A percentile compares a stretch with the other conserved stretches of the same genome.
Evolutionary conservation across 2,888 invertebrate genomes (phyloP).

Genomic region (Lypha dubia): DNA sequence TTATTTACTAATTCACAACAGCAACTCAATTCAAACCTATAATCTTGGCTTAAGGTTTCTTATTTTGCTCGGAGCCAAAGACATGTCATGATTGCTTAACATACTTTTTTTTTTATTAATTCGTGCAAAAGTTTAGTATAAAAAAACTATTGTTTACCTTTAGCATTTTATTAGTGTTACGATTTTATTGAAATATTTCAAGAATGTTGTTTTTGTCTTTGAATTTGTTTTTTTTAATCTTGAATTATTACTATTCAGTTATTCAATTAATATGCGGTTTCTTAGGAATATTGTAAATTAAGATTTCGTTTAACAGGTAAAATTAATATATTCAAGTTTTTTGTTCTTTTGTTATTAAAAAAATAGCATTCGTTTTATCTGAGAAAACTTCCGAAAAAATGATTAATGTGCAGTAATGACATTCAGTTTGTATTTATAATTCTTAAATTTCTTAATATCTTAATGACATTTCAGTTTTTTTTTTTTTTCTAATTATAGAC

Average conservation of each 20-base stretch:
- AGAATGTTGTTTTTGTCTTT: constrained; percentile 42
- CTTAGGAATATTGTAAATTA: neutral
- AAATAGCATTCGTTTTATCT: neutral
- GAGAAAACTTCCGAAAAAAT: neutral
- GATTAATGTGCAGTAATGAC: neutral
- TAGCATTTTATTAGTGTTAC: constrained; percentile 25
- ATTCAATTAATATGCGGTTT: neutral
- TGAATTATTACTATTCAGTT: neutral
- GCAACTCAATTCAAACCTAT: constrained; percentile 34
- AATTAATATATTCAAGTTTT: neutral
- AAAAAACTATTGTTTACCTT: constrained; percentile 2
- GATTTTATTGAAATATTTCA: constrained; percentile 37
- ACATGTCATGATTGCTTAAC: constrained; percentile 14
- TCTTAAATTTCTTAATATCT: neutral
- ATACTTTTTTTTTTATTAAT: neutral
- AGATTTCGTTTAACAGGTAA: neutral
- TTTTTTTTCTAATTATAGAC: too few species aligned
- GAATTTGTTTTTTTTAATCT: neutral
- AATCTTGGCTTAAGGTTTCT: constrained; percentile 23
- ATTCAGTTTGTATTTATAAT: neutral
- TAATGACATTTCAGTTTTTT: neutral
- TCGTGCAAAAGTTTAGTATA: constrained; percentile 3
- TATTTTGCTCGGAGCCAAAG: neutral
- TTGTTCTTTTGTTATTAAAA: neutral
- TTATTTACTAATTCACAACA: constrained; percentile 52